Conservation (phyloP, 2,113 vertebrate genomes). For the Halcyon senegalensis region DNA sequence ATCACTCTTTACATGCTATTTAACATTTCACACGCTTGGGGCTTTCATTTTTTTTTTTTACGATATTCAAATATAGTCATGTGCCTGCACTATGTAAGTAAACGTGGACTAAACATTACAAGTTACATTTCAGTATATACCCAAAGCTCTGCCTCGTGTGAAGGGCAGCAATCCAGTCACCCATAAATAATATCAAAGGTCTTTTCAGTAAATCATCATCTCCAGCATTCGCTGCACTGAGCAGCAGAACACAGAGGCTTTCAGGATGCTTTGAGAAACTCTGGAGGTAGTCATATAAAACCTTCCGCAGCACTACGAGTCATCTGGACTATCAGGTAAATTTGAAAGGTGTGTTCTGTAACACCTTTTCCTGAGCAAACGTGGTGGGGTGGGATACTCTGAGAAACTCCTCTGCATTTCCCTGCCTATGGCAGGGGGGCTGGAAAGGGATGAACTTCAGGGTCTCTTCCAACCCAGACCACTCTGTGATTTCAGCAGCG, state of each 20-base stretch:
- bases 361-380: not conserved
- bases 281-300: not conserved
- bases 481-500: not conserved
- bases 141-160: not conserved
- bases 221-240: not conserved
- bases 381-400: too few relatives aligned
- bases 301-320: not conserved
- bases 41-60: not conserved
- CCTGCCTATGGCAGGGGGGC: too few relatives aligned
- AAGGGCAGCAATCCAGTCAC: not conserved
- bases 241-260: not conserved
- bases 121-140: not conserved
- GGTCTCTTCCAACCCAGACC: too few relatives aligned
- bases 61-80: not conserved
- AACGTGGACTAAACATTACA: not conserved
- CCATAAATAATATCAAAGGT: not conserved
- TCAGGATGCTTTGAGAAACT: not conserved
- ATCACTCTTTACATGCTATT: not conserved
- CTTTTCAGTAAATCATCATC: not conserved
- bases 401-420: not conserved
- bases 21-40: not conserved
- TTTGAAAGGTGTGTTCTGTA: not conserved
- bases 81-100: not conserved
- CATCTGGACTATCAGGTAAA: not conserved
- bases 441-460: too few relatives aligned